phyloP scores from a whole-genome alignment of 2,113 vertebrate genomes.

The Lepus timidus region DNA sequence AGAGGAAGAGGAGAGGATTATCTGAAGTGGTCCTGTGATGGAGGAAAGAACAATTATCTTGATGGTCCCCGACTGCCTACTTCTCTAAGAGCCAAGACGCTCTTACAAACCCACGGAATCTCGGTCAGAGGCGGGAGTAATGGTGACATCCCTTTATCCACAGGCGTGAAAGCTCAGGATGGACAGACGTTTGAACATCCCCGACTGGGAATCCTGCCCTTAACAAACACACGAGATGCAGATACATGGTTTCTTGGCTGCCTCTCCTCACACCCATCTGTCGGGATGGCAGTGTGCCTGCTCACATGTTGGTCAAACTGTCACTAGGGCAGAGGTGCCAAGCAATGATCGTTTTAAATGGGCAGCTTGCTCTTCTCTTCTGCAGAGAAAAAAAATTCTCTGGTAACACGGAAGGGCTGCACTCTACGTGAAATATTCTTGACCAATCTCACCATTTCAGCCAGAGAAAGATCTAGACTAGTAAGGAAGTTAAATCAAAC shows the following conservation, averaged over 20 bases:
- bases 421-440: conserved; percentile 70
- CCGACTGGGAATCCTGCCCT: conserved; percentile 88
- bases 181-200: conserved; percentile 88
- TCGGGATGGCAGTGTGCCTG: conserved; percentile 87
- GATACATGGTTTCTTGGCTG: conserved; percentile 89
- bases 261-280: conserved; percentile 87
- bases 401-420: conserved; percentile 74
- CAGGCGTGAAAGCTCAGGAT: conserved; percentile 86
- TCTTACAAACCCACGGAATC: conserved; percentile 71
- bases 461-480: conserved; percentile 1
- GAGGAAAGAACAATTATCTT: conserved; percentile 69
- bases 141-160: conserved; percentile 82
- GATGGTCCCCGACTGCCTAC: conserved; percentile 61
- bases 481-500: conserved; percentile 37
- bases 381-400: conserved; percentile 73
- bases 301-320: conserved; percentile 90
- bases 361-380: conserved; percentile 83
- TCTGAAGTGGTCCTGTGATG: conserved; percentile 62
- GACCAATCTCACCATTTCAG: conserved; percentile 34
- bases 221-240: conserved; percentile 88
- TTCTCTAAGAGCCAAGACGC: conserved; percentile 73
- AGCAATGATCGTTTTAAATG: conserved; percentile 87
- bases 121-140: conserved; percentile 75
- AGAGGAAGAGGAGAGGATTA: conserved; percentile 33
- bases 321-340: conserved; percentile 90